Conservation (phyloP, 1,140 invertebrate species). For the Luehdorfia chinensis region DNA sequence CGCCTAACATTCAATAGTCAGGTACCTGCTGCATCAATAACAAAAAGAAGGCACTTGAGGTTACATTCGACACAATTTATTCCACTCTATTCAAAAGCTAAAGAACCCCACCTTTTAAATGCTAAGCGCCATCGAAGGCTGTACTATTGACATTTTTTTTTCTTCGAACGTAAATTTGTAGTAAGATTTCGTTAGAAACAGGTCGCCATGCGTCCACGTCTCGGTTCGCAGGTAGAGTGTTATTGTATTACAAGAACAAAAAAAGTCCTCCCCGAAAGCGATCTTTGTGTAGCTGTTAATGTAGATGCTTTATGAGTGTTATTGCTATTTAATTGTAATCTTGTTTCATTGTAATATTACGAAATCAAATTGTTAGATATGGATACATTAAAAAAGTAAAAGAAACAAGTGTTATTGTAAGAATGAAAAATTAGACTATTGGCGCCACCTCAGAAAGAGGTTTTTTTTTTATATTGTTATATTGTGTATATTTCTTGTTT, state of each 20-base stretch:
- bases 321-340: background rate
- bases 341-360: background rate
- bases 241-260: constrained; percentile 34
- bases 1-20: constrained; percentile 27
- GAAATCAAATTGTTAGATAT: too few relatives aligned
- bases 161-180: constrained; percentile 49
- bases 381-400: too few relatives aligned
- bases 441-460: too few relatives aligned
- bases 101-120: constrained; percentile 31
- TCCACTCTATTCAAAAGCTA: constrained; percentile 30
- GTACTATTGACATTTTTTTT: constrained; percentile 48
- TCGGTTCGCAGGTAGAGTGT: constrained; percentile 47
- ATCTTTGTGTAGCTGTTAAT: constrained; percentile 20
- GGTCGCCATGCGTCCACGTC: constrained; percentile 21
- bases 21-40: constrained; percentile 30
- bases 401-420: too few relatives aligned
- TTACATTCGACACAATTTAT: constrained; percentile 38
- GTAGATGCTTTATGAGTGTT: background rate
- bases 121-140: constrained; percentile 55
- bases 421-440: too few relatives aligned
- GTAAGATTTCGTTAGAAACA: constrained; percentile 45
- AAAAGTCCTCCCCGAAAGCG: constrained; percentile 45
- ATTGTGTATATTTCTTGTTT: too few relatives aligned
- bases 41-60: constrained; percentile 36
- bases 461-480: too few relatives aligned